Base-by-base conservation (phyloP, 1,140 invertebrate species). In the Bombus consobrinus region DNA sequence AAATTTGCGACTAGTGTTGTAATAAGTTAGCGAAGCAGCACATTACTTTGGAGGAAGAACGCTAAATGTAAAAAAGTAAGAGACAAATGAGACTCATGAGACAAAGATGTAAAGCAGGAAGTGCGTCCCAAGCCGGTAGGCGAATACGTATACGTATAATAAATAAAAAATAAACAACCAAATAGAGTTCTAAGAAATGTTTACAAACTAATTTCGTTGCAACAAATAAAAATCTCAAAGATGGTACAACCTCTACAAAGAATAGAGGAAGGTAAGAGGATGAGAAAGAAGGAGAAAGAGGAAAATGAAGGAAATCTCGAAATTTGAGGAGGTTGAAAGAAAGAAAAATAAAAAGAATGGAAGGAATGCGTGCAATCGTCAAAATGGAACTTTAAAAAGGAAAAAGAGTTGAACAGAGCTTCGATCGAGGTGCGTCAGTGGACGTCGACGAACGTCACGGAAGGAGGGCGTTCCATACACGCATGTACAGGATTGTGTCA, bases 381-480 rank as follows among this genome's bases (percentile, higher is more conserved):
- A 15, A 32, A 34, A 34, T 66, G n/a, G n/a, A 18, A 66, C 2
- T 32, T 32, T 13, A 18, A 34, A 13, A 1, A 15, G 64, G 6
- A n/a, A 18, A 66, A 62, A 62, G 28, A 62, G 28, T 62, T 66
- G 3, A 66, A 66, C 6, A 34, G n/a, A 66, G n/a, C 6, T 66
- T n/a, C n/a, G 6, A 43, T 64, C 28, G 37, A 37, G 25, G 25
- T 10, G 74, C 76, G 73, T 75, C 81, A 75, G 43, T 77, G 72
- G 78, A 86, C 91, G 86, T 88, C 84, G 80, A 84, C 62, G 83
- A 79, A 76, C 83, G 92, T 93, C 91, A 92, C 90, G 90, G 88
- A 93, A 93, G 90, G 93, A 92, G 93, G 93, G 92, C 93, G 92
- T 93, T 89, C 88, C 91, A 86, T 90, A 92, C 88, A 91, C 89